phyloP scores from a whole-genome alignment of 2,888 invertebrate genomes.

The Chymomyza procnemis region DNA sequence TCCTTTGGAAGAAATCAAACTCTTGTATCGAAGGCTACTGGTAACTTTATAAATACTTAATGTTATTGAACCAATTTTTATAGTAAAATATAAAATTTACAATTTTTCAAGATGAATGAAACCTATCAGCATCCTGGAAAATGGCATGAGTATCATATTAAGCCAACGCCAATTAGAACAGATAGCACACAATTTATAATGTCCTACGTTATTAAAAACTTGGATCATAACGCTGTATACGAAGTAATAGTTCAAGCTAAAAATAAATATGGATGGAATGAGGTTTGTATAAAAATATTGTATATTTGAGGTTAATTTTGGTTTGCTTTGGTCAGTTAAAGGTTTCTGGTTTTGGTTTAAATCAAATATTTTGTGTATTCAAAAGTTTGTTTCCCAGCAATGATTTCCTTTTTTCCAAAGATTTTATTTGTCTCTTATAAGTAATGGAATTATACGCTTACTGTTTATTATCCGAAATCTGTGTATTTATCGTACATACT shows the following conservation, averaged over 20 bases:
- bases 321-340: too few relatives aligned
- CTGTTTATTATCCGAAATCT: too few relatives aligned
- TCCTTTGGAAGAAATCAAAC: constrained; percentile 82
- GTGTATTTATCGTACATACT: too few relatives aligned
- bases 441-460: too few relatives aligned
- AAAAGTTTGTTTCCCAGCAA: too few relatives aligned
- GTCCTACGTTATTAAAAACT: constrained; percentile 82
- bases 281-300: constrained; percentile 77
- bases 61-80: not conserved
- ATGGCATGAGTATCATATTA: constrained; percentile 82
- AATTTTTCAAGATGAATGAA: constrained; percentile 82
- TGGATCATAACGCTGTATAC: constrained; percentile 84
- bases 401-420: too few relatives aligned
- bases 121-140: constrained; percentile 85
- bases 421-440: too few relatives aligned
- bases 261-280: constrained; percentile 87
- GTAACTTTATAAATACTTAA: constrained; percentile 68
- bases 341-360: too few relatives aligned
- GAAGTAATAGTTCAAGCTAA: constrained; percentile 87
- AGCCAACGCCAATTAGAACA: constrained; percentile 76
- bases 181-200: constrained; percentile 80
- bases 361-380: too few relatives aligned
- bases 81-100: too few relatives aligned
- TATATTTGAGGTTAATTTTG: too few relatives aligned
- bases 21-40: constrained; percentile 82